These are phyloP conservation scores for Myotis daubentonii DNA, from an alignment of 2,797 vertebrate genomes.

Conservation along the genomic window DNA sequence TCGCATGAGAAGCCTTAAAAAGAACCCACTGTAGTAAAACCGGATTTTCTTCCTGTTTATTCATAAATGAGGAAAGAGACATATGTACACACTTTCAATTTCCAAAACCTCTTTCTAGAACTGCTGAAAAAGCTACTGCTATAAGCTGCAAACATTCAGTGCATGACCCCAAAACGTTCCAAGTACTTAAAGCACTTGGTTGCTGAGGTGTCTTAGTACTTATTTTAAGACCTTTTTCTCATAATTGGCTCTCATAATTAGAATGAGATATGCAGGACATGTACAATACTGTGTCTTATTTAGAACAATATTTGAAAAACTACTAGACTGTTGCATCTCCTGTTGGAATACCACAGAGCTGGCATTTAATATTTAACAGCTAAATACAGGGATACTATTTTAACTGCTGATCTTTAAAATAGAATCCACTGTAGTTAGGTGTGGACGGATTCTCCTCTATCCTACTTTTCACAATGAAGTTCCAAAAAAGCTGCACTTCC, in stretches of 20 bases:
- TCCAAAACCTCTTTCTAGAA: conserved; percentile 15
- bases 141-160: neutral
- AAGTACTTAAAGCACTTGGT: neutral
- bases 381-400: neutral
- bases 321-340: neutral
- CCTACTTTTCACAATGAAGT: neutral
- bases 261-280: neutral
- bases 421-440: neutral
- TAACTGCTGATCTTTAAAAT: neutral
- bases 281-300: neutral
- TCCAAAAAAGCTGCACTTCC: neutral
- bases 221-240: conserved; percentile 12
- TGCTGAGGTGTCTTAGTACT: neutral
- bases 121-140: neutral
- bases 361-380: neutral
- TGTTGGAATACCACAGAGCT: neutral
- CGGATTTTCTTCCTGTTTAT: neutral
- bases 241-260: neutral
- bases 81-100: neutral
- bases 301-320: neutral
- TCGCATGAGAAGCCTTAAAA: conserved; percentile 6
- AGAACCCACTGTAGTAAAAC: neutral
- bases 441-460: neutral
- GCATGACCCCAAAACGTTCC: neutral
- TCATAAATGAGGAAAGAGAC: neutral